Evolutionary conservation across 2,888 invertebrate genomes (phyloP).

Genomic region (Lasioglossum zephyrum): DNA sequence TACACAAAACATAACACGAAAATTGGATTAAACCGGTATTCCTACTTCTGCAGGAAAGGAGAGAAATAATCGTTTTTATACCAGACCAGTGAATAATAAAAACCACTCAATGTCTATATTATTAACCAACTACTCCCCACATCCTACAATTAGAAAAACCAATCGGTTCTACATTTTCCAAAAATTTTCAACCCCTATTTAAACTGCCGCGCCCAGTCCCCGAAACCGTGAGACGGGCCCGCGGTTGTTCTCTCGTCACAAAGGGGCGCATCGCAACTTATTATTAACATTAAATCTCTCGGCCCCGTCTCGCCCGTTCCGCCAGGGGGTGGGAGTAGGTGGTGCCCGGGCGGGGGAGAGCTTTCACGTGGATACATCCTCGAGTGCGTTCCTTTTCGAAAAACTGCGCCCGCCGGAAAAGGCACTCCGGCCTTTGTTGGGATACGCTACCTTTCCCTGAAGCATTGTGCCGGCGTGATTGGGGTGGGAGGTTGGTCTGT

Average conservation of each 20-base stretch:
- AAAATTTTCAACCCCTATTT: neutral
- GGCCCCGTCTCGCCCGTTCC: neutral
- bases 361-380: slow-evolving; percentile 13
- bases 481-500: slow-evolving; percentile 40
- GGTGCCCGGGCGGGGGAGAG: neutral
- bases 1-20: neutral
- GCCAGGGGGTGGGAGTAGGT: neutral
- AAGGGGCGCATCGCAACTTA: slow-evolving; percentile 29
- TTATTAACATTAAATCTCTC: slow-evolving; percentile 35
- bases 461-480: slow-evolving; percentile 62
- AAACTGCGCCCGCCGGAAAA: slow-evolving; percentile 62
- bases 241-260: neutral
- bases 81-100: neutral
- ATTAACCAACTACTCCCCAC: neutral
- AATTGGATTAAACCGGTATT: neutral
- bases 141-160: no score
- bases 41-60: neutral
- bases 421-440: slow-evolving; percentile 66
- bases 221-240: neutral
- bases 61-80: neutral
- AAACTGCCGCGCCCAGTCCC: neutral
- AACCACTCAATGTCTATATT: neutral
- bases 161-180: accelerated
- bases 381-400: slow-evolving; percentile 46
- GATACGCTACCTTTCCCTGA: slow-evolving; percentile 60